A percentile compares a stretch with the other conserved stretches of the same genome.
These are phyloP conservation scores for Buphagus erythrorhynchus DNA, from an alignment of 2,797 vertebrate species.

Conservation along the genomic window DNA sequence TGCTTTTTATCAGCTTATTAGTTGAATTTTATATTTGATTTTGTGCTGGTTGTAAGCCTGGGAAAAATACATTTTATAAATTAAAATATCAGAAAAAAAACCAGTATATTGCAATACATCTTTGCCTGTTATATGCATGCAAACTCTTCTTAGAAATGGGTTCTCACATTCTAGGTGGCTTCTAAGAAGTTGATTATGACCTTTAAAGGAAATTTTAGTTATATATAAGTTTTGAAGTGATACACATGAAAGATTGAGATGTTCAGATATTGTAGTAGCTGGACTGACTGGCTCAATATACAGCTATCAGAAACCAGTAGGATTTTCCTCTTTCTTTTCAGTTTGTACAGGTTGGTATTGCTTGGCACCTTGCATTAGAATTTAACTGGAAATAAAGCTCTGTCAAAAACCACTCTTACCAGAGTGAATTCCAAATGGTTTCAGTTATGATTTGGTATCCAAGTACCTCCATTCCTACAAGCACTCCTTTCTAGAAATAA, in stretches of 20 bases:
- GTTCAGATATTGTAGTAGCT: neutral
- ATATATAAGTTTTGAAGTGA: neutral
- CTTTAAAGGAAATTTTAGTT: neutral
- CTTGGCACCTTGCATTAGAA: neutral
- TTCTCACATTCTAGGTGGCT: neutral
- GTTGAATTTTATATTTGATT: neutral
- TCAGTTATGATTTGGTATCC: neutral
- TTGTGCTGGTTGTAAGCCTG: neutral
- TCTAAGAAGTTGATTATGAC: neutral
- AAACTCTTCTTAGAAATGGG: neutral
- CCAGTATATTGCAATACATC: neutral
- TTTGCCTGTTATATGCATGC: neutral
- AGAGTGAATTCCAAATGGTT: neutral
- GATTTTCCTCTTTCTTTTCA: neutral
- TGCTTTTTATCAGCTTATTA: constrained; percentile 5
- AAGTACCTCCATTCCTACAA: neutral
- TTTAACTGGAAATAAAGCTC: neutral
- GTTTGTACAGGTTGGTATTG: neutral
- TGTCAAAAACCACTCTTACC: neutral
- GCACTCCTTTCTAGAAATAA: neutral
- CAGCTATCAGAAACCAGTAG: neutral
- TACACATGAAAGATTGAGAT: neutral
- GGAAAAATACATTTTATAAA: neutral
- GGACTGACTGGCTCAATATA: neutral
- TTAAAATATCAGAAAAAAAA: neutral